Evolutionary conservation across 1,140 invertebrate genomes (phyloP), one percentile per base, ranked within the genome.

Genomic region (Heliconius congener): DNA sequence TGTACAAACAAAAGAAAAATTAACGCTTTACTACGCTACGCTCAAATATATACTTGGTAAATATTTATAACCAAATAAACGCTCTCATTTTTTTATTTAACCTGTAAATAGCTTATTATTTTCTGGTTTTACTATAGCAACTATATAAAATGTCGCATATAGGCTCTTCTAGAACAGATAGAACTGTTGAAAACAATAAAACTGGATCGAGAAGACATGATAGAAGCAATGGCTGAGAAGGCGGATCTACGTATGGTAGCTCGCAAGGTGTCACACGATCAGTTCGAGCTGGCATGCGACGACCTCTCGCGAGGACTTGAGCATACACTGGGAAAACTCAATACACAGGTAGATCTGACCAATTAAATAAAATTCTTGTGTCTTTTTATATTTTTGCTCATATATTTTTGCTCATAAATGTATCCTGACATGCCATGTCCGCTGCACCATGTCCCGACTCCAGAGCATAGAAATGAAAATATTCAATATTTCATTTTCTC

Each of bases 241-340:
- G 97, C 96, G 0, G 97, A 97, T 86, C 91, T 96, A 70, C 94
- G 95, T 2, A 91, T 95, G 77, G 90, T 97, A 71, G 96, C 96
- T 34, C 95, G 96, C 4, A 97, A 97, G 84, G 96, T 97, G 5
- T 97, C 96, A 0, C 95, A 96, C 76, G 96, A 97, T 55, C 96
- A 96, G 83, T 96, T 97, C 84, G 96, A 97, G 75, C 93, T 95
- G 39, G 95, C 96, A 34, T 96, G 96, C 80, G 96, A 96, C 52
- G 96, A 96, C 71, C 85, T 97, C 6, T 95, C 95, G 4, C 94
- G 94, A 42, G 94, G 95, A 6, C 88, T 97, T 73, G 96, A 96
- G 74, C 96, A 96, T 60, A 95, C 96, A 3, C 92, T 96, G 0
- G 88, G 91, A 2, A 96, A 97, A 87, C 93, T 97, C 5, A 95